phyloP scores from a whole-genome alignment of 2,113 vertebrate genomes.

The Ramphastos sulfuratus region DNA sequence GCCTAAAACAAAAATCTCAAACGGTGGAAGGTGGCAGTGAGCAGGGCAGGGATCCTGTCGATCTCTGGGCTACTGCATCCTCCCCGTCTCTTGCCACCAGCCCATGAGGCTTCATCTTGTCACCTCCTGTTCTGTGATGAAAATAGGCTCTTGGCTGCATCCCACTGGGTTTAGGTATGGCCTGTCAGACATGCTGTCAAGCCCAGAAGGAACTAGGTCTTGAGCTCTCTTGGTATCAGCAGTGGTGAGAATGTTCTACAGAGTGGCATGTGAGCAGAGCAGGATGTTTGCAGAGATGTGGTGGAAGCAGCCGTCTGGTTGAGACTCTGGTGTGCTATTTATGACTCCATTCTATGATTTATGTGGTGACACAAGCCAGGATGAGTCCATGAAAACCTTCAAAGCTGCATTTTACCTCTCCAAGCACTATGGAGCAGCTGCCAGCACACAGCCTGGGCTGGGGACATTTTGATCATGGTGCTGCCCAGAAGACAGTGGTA shows the following conservation, averaged over 20 bases:
- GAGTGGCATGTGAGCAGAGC: accelerated
- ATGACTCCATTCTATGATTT: background rate
- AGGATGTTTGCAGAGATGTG: background rate
- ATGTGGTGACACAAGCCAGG: accelerated
- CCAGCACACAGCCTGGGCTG: background rate
- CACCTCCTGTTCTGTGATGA: slow-evolving; percentile 16
- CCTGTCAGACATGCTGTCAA: background rate
- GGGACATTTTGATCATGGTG: background rate
- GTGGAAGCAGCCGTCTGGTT: background rate
- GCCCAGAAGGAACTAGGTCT: background rate
- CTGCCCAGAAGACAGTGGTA: background rate
- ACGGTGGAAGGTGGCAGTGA: background rate
- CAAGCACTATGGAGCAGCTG: background rate
- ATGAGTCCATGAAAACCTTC: accelerated
- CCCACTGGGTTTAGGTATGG: background rate
- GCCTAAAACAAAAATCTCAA: background rate
- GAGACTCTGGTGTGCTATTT: background rate
- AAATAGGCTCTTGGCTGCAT: slow-evolving; percentile 8
- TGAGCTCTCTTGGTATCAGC: background rate
- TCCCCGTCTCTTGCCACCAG: background rate
- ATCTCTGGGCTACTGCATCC: background rate
- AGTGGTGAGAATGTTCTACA: accelerated
- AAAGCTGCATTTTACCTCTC: background rate
- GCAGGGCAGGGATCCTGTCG: background rate
- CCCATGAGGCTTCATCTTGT: slow-evolving; percentile 16